phyloP scores from a whole-genome alignment of 2,888 invertebrate genomes.

The Pimpla rufipes region DNA sequence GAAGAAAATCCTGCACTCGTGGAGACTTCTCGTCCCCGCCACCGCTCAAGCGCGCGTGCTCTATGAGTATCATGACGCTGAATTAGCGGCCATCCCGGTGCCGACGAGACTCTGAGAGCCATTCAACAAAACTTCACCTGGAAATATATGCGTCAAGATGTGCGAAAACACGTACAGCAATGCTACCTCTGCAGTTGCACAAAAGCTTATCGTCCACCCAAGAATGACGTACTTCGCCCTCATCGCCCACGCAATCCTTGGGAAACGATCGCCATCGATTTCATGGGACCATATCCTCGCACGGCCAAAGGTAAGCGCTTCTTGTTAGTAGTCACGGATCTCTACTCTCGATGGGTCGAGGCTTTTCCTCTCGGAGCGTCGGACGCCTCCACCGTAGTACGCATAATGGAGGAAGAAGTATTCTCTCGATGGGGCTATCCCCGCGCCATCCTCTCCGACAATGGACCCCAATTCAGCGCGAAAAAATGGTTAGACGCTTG shows the following conservation, averaged over 20 bases:
- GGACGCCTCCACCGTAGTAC: not conserved
- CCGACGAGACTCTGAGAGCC: not conserved
- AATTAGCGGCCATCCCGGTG: not conserved
- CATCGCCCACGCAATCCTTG: not conserved
- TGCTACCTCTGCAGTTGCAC: constrained; percentile 12
- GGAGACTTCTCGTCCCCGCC: not conserved
- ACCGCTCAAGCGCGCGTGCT: not conserved
- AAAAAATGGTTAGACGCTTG: constrained; percentile 1
- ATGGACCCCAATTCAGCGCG: not conserved
- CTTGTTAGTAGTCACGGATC: constrained; percentile 19
- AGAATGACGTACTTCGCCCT: not conserved
- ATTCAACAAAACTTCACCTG: not conserved
- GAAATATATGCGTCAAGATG: not conserved
- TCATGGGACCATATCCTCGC: constrained; percentile 13
- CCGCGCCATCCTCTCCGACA: not conserved
- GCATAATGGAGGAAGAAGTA: not conserved
- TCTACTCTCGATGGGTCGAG: constrained; percentile 23
- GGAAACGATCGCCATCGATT: constrained; percentile 7
- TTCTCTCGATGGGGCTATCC: not conserved
- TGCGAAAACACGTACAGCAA: not conserved
- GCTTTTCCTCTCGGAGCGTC: not conserved
- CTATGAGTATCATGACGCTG: not conserved
- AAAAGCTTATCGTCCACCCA: not conserved
- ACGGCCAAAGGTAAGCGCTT: not conserved
- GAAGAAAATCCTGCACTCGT: not conserved